Conservation (phyloP, 2,888 invertebrate genomes). For the Nipponacmea schrenckii region DNA sequence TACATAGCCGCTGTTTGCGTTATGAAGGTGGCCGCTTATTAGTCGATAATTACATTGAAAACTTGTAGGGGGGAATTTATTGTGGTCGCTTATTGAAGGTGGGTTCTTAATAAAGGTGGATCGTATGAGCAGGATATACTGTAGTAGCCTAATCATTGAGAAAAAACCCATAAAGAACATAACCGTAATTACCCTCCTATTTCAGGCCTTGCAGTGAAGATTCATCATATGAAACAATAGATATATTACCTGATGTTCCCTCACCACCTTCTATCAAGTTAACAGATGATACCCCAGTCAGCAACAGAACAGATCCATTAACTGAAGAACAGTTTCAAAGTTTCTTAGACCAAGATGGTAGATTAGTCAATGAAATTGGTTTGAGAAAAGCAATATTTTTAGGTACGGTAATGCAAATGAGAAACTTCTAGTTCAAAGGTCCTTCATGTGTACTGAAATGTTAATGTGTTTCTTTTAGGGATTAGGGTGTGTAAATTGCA, state of each 20-base stretch:
- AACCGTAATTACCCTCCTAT: not conserved
- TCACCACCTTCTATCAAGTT: constrained; percentile 26
- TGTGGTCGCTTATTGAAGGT: no score
- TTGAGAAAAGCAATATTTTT: constrained; percentile 60
- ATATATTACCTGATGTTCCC: constrained; percentile 26
- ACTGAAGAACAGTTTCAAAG: constrained; percentile 43
- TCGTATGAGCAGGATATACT: no score
- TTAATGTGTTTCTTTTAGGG: not conserved
- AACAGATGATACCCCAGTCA: constrained; percentile 35
- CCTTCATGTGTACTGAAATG: not conserved
- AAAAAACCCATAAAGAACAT: no score
- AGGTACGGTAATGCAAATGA: constrained; percentile 44
- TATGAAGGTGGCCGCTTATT: no score
- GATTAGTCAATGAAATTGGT: constrained; percentile 61
- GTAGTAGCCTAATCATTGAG: no score
- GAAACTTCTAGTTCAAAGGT: not conserved
- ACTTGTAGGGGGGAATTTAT: no score
- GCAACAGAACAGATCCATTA: constrained; percentile 45
- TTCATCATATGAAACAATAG: constrained; percentile 50
- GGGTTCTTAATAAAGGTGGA: no score
- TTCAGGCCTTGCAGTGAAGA: constrained; percentile 42
- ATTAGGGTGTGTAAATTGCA: no score
- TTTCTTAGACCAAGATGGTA: constrained; percentile 61
- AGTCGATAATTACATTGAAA: no score
- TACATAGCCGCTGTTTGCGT: no score